phyloP scores from a whole-genome alignment of 2,113 vertebrate genomes.

The Cinclus mexicanus region DNA sequence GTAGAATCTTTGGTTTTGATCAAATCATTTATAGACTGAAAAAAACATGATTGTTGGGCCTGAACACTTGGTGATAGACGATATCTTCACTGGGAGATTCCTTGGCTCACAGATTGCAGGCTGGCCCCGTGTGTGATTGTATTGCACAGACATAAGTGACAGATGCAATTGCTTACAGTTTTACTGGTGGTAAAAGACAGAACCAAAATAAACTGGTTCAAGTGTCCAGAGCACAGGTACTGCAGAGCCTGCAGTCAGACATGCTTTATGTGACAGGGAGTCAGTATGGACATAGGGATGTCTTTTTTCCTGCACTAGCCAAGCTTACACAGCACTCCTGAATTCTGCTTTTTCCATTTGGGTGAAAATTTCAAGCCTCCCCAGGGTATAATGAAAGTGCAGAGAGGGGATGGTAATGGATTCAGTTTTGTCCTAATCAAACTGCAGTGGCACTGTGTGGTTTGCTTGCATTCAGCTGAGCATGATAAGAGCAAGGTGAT shows the following conservation, averaged over 20 bases:
- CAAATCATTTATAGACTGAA: background rate
- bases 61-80: fast-evolving
- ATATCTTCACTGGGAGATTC: background rate
- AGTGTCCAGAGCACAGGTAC: background rate
- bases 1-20: background rate
- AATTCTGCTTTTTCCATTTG: background rate
- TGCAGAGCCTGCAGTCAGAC: background rate
- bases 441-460: conserved; percentile 1
- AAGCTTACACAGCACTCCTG: background rate
- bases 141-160: background rate
- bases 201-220: background rate
- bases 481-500: conserved; percentile 61
- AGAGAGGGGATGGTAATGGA: conserved; percentile 31
- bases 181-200: background rate
- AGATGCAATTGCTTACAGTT: background rate
- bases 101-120: background rate
- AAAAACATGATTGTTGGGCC: fast-evolving
- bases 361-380: conserved; percentile 22
- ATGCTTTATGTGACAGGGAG: background rate
- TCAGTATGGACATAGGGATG: background rate
- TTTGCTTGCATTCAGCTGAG: conserved; percentile 48
- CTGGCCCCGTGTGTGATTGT: fast-evolving
- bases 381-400: conserved; percentile 28
- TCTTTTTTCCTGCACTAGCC: background rate
- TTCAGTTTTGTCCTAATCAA: conserved; percentile 69